Base-by-base conservation (phyloP, 2,797 vertebrate genomes). In the Alcedo quadribrachys region DNA sequence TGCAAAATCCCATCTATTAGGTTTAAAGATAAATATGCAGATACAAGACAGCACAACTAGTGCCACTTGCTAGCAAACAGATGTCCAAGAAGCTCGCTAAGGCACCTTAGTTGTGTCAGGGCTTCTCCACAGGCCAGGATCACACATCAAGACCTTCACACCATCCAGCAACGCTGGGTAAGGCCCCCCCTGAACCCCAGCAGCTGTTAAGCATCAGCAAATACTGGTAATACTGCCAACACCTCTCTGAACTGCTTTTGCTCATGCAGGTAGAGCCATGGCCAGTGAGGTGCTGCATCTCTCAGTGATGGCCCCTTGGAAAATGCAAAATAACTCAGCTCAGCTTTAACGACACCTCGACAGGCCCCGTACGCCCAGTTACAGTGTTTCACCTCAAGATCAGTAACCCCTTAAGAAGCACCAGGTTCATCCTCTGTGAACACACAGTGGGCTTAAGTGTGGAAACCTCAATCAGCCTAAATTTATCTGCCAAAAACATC, bases 121-220 rank as follows among this genome's bases (percentile, higher is more conserved):
- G 58, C 50, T n/a, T 7, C 58, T 81, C 46, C 0, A 2, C 42
- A 13, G 62, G 46, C 17, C 63, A 66, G 58, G 51, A 55, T 79
- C 66, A 45, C 7, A 10, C 6, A 2, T 57, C 78, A 50, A 42
- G 43, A 54, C 20, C 60, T 81, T 89, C 60, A 66, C 43, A 43
- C 14, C 37, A 65, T 8, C 5, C 20, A 73, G 55, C 30, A 50
- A 1, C 0, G 0, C 67, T 22, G 63, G 73, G 35, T 27, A 17
- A 83, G 20, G 62, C 50, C 50, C 19, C 32, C 20, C 45, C 1
- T 1, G 50, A 32, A 11, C 67, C 46, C 60, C 62, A 43, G 48
- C 90, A 94, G 88, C 87, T 92, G 93, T 1, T 87, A 37, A 58
- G 37, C 66, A 46, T 81, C 80, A 91, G 79, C 82, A 91, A 13